These are phyloP conservation scores for Holocentrus rufus DNA, from an alignment of 2,797 vertebrate species.

Conservation along the genomic window DNA sequence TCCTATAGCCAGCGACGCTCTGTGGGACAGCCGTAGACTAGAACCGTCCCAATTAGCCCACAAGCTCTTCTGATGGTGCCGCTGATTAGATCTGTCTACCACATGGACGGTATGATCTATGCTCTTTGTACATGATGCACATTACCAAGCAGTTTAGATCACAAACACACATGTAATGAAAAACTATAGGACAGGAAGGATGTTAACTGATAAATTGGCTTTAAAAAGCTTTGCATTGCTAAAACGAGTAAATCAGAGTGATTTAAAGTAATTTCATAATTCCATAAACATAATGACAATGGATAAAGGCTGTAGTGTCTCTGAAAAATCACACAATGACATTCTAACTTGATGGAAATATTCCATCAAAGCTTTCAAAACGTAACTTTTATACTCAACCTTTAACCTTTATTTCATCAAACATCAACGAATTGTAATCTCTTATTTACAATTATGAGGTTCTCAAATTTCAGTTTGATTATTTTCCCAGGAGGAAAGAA, in stretches of 20 bases:
- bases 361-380: neutral
- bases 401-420: neutral
- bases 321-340: neutral
- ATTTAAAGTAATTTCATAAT: neutral
- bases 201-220: neutral
- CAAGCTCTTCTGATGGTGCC: conserved; percentile 49
- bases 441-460: neutral
- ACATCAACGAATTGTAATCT: neutral
- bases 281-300: neutral
- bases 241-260: neutral
- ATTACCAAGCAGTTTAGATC: conserved; percentile 1
- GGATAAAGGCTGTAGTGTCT: neutral
- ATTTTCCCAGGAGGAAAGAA: neutral
- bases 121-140: conserved; percentile 14
- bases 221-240: neutral
- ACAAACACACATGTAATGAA: neutral
- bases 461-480: neutral
- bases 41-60: conserved; percentile 43
- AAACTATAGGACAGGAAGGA: neutral
- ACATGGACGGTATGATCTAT: conserved; percentile 36
- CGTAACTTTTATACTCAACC: neutral
- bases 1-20: conserved; percentile 17
- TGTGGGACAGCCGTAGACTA: conserved; percentile 37
- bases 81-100: conserved; percentile 58
- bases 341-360: neutral